Evolutionary conservation across 2,888 invertebrate genomes (phyloP), one percentile per base, ranked within the genome.

Genomic region (Dynastes tityus): DNA sequence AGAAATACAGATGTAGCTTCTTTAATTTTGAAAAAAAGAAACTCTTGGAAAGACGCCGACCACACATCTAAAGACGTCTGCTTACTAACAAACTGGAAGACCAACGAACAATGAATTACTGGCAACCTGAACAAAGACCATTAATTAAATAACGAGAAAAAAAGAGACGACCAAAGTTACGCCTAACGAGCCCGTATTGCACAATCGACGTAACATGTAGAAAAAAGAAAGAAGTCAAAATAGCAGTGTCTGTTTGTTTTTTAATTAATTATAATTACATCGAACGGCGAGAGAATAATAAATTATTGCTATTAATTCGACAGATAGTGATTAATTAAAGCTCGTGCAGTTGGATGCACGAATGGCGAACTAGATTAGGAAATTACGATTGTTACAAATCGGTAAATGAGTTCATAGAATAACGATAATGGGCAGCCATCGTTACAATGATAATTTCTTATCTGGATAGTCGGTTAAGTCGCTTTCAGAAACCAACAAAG

Each of bases 181-280:
- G 11, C 73, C 45, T 74, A 63, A 74, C 40, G 73, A 74, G 45
- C 61, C 63, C 27, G 40, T 51, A 45, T 51, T 11, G 51, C 49
- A 27, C 27, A 49, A 51, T 51, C 61, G 61, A 49, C 61, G 73
- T 1, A 61, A n/a, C 27, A 22, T 45, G 63, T 16, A 22, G 16
- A 61, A 68, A 68, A 51, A 68, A 51, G 63, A 61, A 58, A 32
- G 45, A 45, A 61, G 73, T 74, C 73, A 74, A 74, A 61, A 74
- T 74, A 74, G 63, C 73, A 74, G 73, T 61, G 73, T 61, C 61
- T 74, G 73, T 74, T 74, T 74, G 73, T 74, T 74, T 74, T 74
- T 74, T 61, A 74, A 74, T 74, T 74, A 74, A 74, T 74, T 45
- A 45, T 74, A 74, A 74, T 74, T 63, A 74, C 40, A 27, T 6